Evolutionary conservation across 2,888 invertebrate species (phyloP), one percentile per base, ranked within the genome.

Genomic region (Drosophila anomalata): DNA sequence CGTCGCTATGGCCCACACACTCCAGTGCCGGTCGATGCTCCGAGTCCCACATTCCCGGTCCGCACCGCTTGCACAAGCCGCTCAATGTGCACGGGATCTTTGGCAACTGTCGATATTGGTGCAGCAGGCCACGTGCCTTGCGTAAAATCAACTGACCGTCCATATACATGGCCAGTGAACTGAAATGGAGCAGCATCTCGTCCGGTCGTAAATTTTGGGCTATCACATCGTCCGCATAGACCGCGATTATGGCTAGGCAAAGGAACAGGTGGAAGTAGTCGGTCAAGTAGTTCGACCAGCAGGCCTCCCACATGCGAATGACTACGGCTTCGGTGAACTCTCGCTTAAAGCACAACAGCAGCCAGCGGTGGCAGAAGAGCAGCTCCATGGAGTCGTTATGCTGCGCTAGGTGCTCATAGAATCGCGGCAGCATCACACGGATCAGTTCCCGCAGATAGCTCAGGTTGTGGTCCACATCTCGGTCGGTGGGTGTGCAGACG

Each of bases 91-190:
- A 98, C 0, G 98, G 98, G 67, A 98, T 95, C 79, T 95, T 94
- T 24, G 96, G 94, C 79, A 97, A 92, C 88, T 96, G 96, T n/a
- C 97, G 94, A 92, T 98, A 98, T 90, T 98, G 96, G 91, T 98
- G 95, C 1, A 98, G 93, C 3, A 99, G 93, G 12, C 98, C 98
- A 60, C 98, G 94, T 0, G 98, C 98, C 93, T 98, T 98, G 73
- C 97, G 94, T 33, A 98, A 93, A 62, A 98, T 97, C 17, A 98
- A 92, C 46, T 96, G 95, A 0, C 97, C 98, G 90, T 98, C 97
- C 98, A 99, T 99, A 91, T 98, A 98, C 96, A 98, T 98, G 22
- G 98, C 98, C 78, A 99, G 93, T 9, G 98, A 98, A 90, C 98
- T 97, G 91, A 99, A 99, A 91, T 98, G 97, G 65, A 98, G 93